phyloP scores from a whole-genome alignment of 2,797 vertebrate species.

The Brotula barbata region DNA sequence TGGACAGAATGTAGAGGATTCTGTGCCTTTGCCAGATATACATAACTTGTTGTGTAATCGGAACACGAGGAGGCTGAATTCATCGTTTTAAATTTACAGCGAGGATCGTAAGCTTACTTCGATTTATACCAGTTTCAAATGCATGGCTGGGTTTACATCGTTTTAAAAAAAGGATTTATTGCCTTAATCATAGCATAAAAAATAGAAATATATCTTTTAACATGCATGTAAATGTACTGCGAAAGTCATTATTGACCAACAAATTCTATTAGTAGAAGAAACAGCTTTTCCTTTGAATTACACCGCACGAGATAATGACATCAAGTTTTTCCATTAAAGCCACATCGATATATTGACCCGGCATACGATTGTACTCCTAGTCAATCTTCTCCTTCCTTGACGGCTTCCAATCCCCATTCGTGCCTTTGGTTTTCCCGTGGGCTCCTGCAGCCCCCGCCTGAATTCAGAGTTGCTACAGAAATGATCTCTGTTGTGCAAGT shows the following conservation, averaged over 20 bases:
- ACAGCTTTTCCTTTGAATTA: conserved; percentile 10
- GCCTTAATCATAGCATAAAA: too few species aligned
- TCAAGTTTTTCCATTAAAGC: conserved; percentile 52
- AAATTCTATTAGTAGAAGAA: conserved; percentile 44
- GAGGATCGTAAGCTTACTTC: too few species aligned
- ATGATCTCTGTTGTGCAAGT: conserved; percentile 50
- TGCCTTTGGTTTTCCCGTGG: conserved; percentile 48
- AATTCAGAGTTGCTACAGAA: conserved; percentile 45
- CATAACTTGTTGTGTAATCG: too few species aligned
- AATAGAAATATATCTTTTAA: too few species aligned
- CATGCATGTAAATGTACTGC: too few species aligned
- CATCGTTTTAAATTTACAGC: too few species aligned
- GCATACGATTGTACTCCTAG: conserved; percentile 45
- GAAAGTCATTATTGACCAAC: conserved; percentile 17
- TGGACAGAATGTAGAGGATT: too few species aligned
- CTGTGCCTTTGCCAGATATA: too few species aligned
- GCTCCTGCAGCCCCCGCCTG: conserved; percentile 37
- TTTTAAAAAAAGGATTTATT: too few species aligned
- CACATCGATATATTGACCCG: conserved; percentile 61
- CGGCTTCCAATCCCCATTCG: conserved; percentile 55
- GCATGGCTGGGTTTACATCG: too few species aligned
- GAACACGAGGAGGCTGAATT: too few species aligned
- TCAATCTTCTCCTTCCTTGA: conserved; percentile 38
- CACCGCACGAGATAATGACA: conserved; percentile 36
- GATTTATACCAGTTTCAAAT: too few species aligned